Percentiles rank a stretch among this genome's conserved stretches.
Conservation (phyloP, 2,113 vertebrate genomes). For the Sisor rabdophorus region DNA sequence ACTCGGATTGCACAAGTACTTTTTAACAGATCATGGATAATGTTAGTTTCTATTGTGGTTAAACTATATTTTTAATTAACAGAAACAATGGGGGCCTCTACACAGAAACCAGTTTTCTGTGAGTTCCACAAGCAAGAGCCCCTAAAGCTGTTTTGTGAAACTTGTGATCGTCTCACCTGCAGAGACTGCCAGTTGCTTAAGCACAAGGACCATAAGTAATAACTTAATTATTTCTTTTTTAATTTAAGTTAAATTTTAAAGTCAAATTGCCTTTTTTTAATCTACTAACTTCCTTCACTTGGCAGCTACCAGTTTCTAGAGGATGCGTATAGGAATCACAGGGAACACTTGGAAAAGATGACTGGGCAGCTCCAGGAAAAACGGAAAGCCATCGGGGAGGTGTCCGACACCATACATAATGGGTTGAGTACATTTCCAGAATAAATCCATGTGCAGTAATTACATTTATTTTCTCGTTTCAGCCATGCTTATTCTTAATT, state of each 20-base stretch:
- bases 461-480: not conserved
- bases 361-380: conserved; percentile 94
- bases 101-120: conserved; percentile 90
- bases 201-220: conserved; percentile 98
- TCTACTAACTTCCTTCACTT: conserved; percentile 19
- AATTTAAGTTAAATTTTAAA: not conserved
- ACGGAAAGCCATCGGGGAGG: conserved; percentile 87
- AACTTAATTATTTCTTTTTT: not conserved
- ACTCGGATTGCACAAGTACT: not conserved
- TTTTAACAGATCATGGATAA: not conserved
- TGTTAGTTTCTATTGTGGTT: not conserved
- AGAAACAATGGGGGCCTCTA: conserved; percentile 85
- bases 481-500: not conserved
- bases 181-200: conserved; percentile 93
- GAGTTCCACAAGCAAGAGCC: conserved; percentile 95
- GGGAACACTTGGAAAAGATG: conserved; percentile 90
- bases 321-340: conserved; percentile 96
- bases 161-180: conserved; percentile 93
- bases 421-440: conserved; percentile 69
- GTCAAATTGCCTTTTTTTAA: not conserved
- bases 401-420: conserved; percentile 84
- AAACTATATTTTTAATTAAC: conserved; percentile 38
- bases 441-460: not conserved
- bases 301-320: conserved; percentile 96
- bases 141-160: conserved; percentile 95